These are phyloP conservation scores for Lasiommata megera DNA, from an alignment of 2,888 invertebrate genomes.

Conservation along the genomic window DNA sequence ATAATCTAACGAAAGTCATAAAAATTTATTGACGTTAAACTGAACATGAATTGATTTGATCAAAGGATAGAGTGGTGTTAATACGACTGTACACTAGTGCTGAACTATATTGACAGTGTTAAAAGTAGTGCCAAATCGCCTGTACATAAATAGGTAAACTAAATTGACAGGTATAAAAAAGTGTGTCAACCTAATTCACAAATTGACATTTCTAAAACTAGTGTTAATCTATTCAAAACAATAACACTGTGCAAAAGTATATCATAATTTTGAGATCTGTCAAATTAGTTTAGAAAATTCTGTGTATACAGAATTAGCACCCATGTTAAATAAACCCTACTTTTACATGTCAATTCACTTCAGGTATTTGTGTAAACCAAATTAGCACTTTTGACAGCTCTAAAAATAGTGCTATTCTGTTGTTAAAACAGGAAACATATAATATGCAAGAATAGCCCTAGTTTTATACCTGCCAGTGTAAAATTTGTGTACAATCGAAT, in stretches of 20 bases:
- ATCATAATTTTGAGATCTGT: not conserved
- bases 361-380: not conserved
- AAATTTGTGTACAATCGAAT: not conserved
- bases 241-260: too few relatives aligned
- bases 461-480: not conserved
- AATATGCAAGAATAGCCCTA: not conserved
- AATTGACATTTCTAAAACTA: too few relatives aligned
- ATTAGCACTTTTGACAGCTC: not conserved
- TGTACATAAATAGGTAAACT: too few relatives aligned
- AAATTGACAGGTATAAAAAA: too few relatives aligned
- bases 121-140: not conserved
- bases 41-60: not conserved
- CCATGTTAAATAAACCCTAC: too few relatives aligned
- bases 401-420: not conserved
- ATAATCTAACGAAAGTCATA: not conserved
- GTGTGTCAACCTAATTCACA: too few relatives aligned
- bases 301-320: too few relatives aligned
- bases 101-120: conserved; percentile 22
- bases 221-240: too few relatives aligned
- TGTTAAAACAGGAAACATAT: not conserved
- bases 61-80: not conserved
- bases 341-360: too few relatives aligned
- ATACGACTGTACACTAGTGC: not conserved
- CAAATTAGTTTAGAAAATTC: not conserved
- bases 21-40: not conserved